Evolutionary conservation across 2,113 vertebrate species (phyloP).

Genomic region (Alosa alosa): DNA sequence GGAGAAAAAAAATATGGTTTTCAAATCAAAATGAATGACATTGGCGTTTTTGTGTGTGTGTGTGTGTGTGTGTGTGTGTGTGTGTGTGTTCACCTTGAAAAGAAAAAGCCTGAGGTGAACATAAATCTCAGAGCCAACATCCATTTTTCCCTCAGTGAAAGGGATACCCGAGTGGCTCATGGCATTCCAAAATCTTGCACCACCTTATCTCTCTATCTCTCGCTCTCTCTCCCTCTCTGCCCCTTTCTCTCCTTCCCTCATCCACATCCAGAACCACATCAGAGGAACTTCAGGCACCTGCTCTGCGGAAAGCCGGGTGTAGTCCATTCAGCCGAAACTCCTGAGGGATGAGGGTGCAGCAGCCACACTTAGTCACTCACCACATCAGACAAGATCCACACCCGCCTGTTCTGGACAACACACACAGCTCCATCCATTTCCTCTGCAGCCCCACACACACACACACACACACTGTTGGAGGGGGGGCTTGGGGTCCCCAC

Average conservation of each 20-base stretch:
- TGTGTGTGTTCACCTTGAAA: constrained; percentile 5
- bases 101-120: neutral
- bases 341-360: neutral
- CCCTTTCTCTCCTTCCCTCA: neutral
- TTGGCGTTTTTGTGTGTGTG: neutral
- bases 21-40: neutral
- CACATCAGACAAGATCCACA: neutral
- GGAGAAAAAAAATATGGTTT: constrained; percentile 8
- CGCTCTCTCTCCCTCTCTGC: neutral
- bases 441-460: too few relatives aligned
- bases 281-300: neutral
- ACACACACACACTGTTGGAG: too few relatives aligned
- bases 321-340: neutral
- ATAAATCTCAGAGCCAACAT: constrained; percentile 7
- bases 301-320: neutral
- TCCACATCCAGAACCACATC: neutral
- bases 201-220: neutral
- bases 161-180: neutral
- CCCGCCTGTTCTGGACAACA: neutral
- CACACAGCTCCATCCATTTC: neutral
- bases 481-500: neutral
- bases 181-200: neutral
- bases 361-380: neutral
- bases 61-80: too few relatives aligned
- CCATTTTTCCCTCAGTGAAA: neutral